These are phyloP conservation scores for Empidonax traillii DNA, from an alignment of 2,113 vertebrate genomes.

Conservation along the genomic window DNA sequence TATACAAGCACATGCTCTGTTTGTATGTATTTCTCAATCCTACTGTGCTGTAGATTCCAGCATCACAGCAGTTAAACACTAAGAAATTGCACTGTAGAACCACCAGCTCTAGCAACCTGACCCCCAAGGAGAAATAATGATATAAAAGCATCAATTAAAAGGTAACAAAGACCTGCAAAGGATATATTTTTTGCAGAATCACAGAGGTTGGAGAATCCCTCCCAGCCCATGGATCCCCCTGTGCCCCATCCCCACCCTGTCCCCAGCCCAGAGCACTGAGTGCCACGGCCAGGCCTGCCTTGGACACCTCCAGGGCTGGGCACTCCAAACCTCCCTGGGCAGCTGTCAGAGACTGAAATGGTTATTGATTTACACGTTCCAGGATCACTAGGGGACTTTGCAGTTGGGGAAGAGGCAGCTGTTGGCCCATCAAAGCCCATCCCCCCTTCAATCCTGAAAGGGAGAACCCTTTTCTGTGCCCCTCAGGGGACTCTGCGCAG, in stretches of 20 bases:
- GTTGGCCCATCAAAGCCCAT: too few relatives aligned
- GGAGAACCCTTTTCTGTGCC: too few relatives aligned
- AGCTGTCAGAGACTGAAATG: not conserved
- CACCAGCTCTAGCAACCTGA: not conserved
- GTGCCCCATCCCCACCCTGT: not conserved
- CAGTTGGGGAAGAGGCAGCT: too few relatives aligned
- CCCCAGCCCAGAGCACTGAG: not conserved
- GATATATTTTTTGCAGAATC: not conserved
- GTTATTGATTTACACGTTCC: too few relatives aligned
- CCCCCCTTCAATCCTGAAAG: too few relatives aligned
- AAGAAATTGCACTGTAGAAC: not conserved
- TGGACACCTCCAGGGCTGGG: not conserved
- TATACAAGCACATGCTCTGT: not conserved
- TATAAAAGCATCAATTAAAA: not conserved
- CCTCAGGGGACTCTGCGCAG: too few relatives aligned
- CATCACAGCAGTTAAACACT: not conserved
- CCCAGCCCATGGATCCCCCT: not conserved
- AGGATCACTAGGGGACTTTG: too few relatives aligned
- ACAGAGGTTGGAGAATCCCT: not conserved
- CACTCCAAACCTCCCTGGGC: not conserved
- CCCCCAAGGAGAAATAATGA: not conserved
- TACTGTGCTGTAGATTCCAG: not conserved
- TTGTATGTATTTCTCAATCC: not conserved
- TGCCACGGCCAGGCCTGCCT: not conserved
- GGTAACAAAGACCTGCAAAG: not conserved